Percentiles rank a stretch among this genome's conserved stretches.
phyloP scores from a whole-genome alignment of 2,888 invertebrate genomes.

The Seira sanloemensis region DNA sequence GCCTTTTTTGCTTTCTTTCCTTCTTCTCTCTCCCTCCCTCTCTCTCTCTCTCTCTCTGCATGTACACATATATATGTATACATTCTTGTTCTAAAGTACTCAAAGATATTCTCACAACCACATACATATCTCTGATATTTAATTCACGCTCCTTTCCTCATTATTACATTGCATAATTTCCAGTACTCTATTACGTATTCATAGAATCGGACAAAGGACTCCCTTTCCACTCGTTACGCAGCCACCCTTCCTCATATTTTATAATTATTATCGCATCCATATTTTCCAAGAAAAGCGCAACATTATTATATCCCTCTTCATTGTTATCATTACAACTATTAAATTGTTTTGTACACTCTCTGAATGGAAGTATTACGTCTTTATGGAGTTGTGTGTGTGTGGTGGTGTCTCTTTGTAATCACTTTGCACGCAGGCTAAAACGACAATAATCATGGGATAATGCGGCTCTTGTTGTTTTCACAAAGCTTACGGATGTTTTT shows the following conservation, averaged over 20 bases:
- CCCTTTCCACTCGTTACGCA: constrained; percentile 1
- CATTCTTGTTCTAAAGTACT: background rate
- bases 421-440: constrained; percentile 4
- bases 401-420: background rate
- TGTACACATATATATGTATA: constrained; percentile 9
- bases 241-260: background rate
- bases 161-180: constrained; percentile 10
- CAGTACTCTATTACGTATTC: constrained; percentile 5
- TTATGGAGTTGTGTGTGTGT: background rate
- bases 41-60: background rate
- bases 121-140: background rate
- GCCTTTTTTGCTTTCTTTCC: constrained; percentile 26
- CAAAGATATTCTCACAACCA: background rate
- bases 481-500: constrained; percentile 9
- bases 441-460: constrained; percentile 4
- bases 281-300: background rate
- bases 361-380: background rate
- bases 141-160: constrained; percentile 10
- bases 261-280: constrained; percentile 8
- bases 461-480: constrained; percentile 13
- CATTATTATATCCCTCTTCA: background rate
- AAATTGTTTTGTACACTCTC: background rate
- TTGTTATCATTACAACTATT: background rate
- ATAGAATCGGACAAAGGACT: background rate
- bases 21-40: background rate